A percentile compares a stretch with the other conserved stretches of the same genome.
Evolutionary conservation across 2,888 invertebrate species (phyloP).

Genomic region (Crocallis elinguaria): DNA sequence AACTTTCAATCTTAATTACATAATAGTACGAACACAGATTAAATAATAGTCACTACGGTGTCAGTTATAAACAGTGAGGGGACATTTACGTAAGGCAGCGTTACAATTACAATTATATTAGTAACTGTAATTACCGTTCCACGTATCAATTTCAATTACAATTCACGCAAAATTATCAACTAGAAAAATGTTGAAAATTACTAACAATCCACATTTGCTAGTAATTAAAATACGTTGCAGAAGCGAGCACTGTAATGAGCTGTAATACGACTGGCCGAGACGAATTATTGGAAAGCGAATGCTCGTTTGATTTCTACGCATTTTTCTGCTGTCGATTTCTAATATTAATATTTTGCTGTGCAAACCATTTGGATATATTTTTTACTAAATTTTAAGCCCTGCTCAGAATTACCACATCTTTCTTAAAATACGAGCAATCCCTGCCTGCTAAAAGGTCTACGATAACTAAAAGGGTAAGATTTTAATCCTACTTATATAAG

Average conservation of each 20-base stretch:
- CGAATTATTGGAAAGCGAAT: slow-evolving; percentile 53
- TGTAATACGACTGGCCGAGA: slow-evolving; percentile 32
- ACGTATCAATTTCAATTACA: slow-evolving; percentile 32
- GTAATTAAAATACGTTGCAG: slow-evolving; percentile 52
- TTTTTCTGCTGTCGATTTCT: slow-evolving; percentile 24
- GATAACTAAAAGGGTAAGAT: too few relatives aligned
- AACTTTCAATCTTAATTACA: too few relatives aligned
- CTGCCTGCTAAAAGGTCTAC: too few relatives aligned
- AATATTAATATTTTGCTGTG: slow-evolving; percentile 3
- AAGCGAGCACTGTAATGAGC: slow-evolving; percentile 46
- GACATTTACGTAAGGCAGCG: slow-evolving; percentile 8
- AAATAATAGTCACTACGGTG: not conserved
- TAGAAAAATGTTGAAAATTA: slow-evolving; percentile 28
- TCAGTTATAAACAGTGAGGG: not conserved
- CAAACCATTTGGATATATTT: not conserved
- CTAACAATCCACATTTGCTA: slow-evolving; percentile 34
- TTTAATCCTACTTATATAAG: too few relatives aligned
- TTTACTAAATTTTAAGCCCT: too few relatives aligned
- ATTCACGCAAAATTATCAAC: slow-evolving; percentile 17
- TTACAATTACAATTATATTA: slow-evolving; percentile 10
- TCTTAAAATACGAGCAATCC: too few relatives aligned
- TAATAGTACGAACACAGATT: not conserved
- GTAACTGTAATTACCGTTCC: slow-evolving; percentile 13
- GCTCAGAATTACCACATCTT: too few relatives aligned
- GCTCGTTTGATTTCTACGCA: slow-evolving; percentile 26